Evolutionary conservation across 2,797 vertebrate genomes (phyloP).

Genomic region (Sebastes variabilis): DNA sequence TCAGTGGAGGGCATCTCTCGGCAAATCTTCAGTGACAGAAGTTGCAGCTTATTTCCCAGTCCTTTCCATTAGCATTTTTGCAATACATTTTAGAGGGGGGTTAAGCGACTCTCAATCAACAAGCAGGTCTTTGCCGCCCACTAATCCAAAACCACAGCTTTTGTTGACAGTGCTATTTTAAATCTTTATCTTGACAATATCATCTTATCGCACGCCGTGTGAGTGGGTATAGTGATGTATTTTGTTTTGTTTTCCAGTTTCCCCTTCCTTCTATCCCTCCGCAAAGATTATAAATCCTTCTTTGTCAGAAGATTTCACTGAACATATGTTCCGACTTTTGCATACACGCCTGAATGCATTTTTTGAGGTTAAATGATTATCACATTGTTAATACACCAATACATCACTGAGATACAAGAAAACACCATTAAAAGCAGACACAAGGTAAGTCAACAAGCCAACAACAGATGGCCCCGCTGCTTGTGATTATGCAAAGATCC

Average conservation of each 20-base stretch:
- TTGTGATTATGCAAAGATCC: slow-evolving; percentile 84
- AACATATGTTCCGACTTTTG: slow-evolving; percentile 79
- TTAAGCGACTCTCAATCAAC: slow-evolving; percentile 47
- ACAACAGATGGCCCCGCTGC: slow-evolving; percentile 86
- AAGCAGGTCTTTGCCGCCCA: slow-evolving; percentile 21
- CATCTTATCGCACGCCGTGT: slow-evolving; percentile 35
- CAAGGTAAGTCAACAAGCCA: slow-evolving; percentile 86
- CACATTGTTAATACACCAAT: slow-evolving; percentile 83
- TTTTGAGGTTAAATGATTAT: slow-evolving; percentile 84
- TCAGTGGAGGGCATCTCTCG: slow-evolving; percentile 46
- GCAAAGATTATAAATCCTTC: slow-evolving; percentile 69
- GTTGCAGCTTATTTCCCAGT: slow-evolving; percentile 60
- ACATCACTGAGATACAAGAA: slow-evolving; percentile 82
- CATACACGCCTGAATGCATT: slow-evolving; percentile 55
- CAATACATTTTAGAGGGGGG: slow-evolving; percentile 43
- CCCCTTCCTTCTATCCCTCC: slow-evolving; percentile 31
- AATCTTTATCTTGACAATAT: slow-evolving; percentile 70
- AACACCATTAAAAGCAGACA: slow-evolving; percentile 82
- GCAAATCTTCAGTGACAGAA: slow-evolving; percentile 67
- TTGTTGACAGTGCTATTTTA: slow-evolving; percentile 56
- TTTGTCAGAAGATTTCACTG: slow-evolving; percentile 72
- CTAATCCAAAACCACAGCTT: slow-evolving; percentile 67
- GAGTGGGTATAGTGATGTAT: slow-evolving; percentile 26
- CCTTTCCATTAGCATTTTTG: slow-evolving; percentile 56
- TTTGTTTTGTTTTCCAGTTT: slow-evolving; percentile 52